Base-by-base conservation (phyloP, 2,888 invertebrate genomes). In the Tortrix viridana region DNA sequence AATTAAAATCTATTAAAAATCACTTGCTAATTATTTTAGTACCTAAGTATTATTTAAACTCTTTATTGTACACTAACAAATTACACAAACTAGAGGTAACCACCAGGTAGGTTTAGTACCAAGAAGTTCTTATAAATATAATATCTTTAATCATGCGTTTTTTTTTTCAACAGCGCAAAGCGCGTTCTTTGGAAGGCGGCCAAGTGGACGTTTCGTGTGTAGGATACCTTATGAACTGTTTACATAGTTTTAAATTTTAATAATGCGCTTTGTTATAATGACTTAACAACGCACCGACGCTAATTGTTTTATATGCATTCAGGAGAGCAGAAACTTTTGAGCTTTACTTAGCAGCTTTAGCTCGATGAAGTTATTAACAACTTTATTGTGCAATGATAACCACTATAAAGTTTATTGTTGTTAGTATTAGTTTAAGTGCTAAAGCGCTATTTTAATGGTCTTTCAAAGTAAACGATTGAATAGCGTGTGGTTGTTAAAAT, bases 231-330 rank as follows among this genome's bases (percentile, higher is more conserved):
- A 84, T 79, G 76, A 81, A 81, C 84, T 86, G 83, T 85, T 87
- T 83, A 85, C 81, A 78, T 74, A 71, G 67, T 82, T 85, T 85
- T 86, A 85, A 87, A 66, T 82, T 85, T 84, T 86, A 85, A 87
- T 84, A 74, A 78, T 74, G 73, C 75, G 75, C 82, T 83, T 86
- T 80, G 81, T 82, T 81, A 72, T 80, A 82, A 86, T 84, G 71
- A 71, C 73, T 79, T 84, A 79, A 85, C 82, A 77, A 81, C 79
- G 74, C 66, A 80, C 78, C 79, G 77, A 77, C 80, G 72, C 79
- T 70, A 32, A 47, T 65, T 58, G 60, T 38, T 65, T 67, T 65
- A 66, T 60, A 64, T 53, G 57, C 56, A 38, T 52, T 37, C 37
- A 73, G 71, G 72, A 74, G 72, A 75, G 78, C 77, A 74, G 77